Conservation (phyloP, 2,113 vertebrate genomes). For the Mirza zaza region DNA sequence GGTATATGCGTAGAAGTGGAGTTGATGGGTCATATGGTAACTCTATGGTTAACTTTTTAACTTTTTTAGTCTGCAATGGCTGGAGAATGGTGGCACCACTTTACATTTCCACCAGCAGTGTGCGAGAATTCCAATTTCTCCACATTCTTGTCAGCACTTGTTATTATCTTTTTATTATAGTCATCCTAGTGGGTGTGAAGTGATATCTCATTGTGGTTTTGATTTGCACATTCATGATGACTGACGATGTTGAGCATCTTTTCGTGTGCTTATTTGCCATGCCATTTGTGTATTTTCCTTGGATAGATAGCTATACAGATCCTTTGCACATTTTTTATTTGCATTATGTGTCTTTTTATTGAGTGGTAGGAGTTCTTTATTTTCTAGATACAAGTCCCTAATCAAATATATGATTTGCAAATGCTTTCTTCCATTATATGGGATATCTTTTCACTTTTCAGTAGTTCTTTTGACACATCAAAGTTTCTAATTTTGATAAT, state of each 20-base stretch:
- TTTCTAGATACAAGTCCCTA: neutral
- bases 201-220: neutral
- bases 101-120: neutral
- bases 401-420: neutral
- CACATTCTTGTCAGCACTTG: neutral
- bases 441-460: neutral
- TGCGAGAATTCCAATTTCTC: neutral
- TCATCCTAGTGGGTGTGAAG: neutral
- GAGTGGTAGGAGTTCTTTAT: neutral
- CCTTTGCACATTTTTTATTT: neutral
- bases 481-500: neutral
- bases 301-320: neutral
- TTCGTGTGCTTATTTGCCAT: neutral
- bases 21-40: neutral
- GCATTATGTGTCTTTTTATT: neutral
- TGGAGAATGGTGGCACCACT: neutral
- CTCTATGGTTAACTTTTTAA: neutral
- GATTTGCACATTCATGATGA: neutral
- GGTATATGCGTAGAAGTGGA: neutral
- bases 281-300: neutral
- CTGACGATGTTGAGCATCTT: neutral
- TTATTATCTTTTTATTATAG: neutral
- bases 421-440: neutral
- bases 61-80: neutral
- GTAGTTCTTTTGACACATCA: neutral